Percentiles rank a stretch among this genome's conserved stretches.
Evolutionary conservation across 2,888 invertebrate species (phyloP).

Genomic region (Ommatoiulus sabulosus): DNA sequence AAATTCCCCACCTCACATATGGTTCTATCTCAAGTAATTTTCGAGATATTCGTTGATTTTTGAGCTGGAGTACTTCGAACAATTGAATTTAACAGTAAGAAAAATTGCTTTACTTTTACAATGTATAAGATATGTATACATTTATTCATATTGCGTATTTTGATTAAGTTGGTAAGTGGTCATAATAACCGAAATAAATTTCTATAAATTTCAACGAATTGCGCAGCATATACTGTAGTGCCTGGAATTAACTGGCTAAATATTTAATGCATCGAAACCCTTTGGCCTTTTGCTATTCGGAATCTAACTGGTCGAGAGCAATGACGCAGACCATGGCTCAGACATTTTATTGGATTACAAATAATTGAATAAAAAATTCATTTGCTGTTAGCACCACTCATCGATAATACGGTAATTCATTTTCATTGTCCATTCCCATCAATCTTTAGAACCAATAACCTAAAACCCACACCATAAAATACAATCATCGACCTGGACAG

Average conservation of each 20-base stretch:
- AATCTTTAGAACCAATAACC: background rate
- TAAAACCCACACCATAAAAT: background rate
- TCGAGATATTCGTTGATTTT: no score
- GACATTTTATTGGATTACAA: conserved; percentile 9
- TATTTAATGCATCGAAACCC: background rate
- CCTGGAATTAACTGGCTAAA: background rate
- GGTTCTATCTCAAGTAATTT: no score
- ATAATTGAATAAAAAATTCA: conserved; percentile 8
- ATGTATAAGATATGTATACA: no score
- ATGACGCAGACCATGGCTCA: background rate
- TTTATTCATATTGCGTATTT: no score
- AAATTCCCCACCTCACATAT: no score
- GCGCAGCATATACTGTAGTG: background rate
- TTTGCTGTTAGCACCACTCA: background rate
- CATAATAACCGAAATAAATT: background rate
- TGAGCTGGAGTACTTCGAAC: no score
- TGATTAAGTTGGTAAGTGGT: background rate
- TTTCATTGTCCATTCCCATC: background rate
- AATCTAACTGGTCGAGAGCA: background rate
- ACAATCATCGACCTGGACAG: no score
- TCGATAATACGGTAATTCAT: background rate
- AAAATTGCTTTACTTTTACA: no score
- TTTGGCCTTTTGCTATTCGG: background rate
- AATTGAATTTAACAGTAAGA: no score
- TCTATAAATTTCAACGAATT: background rate